A percentile compares a stretch with the other conserved stretches of the same genome.
Evolutionary conservation across 2,113 vertebrate species (phyloP).

Genomic region (Phrynosoma platyrhinos): DNA sequence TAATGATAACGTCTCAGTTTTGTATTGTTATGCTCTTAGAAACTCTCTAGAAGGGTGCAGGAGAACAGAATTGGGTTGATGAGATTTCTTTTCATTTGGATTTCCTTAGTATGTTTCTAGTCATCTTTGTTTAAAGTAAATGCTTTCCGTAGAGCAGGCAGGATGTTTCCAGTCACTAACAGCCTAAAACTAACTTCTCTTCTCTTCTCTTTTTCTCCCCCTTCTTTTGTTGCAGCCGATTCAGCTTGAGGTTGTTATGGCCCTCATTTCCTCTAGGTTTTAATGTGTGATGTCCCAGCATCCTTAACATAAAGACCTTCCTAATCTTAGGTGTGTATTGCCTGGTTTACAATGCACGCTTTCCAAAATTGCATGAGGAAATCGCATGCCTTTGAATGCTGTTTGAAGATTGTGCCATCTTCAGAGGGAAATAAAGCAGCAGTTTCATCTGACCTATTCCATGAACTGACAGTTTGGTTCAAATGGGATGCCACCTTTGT

Average conservation of each 20-base stretch:
- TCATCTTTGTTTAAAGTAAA: neutral
- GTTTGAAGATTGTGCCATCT: neutral
- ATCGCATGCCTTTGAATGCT: constrained; percentile 3
- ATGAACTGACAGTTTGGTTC: neutral
- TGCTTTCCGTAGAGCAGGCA: neutral
- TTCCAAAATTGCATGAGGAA: constrained; percentile 40
- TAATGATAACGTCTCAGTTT: neutral
- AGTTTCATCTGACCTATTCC: neutral
- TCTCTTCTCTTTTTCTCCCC: constrained; percentile 78
- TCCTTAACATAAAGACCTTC: constrained; percentile 79
- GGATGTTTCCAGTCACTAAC: constrained; percentile 16
- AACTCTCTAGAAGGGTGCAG: neutral
- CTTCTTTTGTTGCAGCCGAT: constrained; percentile 68
- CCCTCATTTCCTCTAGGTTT: constrained; percentile 70
- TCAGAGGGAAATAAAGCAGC: constrained; percentile 6
- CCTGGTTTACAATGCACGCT: constrained; percentile 63
- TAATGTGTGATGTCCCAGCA: constrained; percentile 82
- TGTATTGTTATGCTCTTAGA: no score
- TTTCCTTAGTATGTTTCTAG: neutral
- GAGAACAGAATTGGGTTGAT: no score
- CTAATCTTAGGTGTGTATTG: constrained; percentile 85
- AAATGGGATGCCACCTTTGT: neutral
- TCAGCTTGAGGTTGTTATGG: constrained; percentile 72
- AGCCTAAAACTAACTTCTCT: constrained; percentile 62
- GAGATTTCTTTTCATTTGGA: neutral